Evolutionary conservation across 1,140 invertebrate species (phyloP).

Genomic region (Drosophila albomicans): DNA sequence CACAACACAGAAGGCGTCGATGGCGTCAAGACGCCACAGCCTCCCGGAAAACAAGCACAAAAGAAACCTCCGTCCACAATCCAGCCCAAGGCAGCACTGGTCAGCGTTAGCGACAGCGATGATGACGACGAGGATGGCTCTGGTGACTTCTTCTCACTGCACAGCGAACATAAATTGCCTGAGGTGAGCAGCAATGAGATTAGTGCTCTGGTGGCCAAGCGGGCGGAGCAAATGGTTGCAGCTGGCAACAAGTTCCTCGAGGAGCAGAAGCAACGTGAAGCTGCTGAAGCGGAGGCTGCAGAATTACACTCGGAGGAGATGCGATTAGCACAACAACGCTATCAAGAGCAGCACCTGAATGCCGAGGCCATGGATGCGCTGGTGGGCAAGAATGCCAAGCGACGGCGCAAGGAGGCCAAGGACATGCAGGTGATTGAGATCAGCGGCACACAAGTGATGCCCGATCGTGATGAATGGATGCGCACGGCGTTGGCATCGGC

Average conservation of each 20-base stretch:
- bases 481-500: constrained; percentile 93
- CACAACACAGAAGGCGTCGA: constrained; percentile 77
- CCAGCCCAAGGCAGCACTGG: constrained; percentile 25
- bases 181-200: constrained; percentile 80
- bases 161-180: constrained; percentile 77
- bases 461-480: constrained; percentile 92
- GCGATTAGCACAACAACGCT: constrained; percentile 59
- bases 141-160: constrained; percentile 86
- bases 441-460: constrained; percentile 92
- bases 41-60: constrained; percentile 7
- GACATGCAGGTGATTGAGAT: constrained; percentile 92
- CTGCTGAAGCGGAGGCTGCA: constrained; percentile 27
- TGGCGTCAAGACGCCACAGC: constrained; percentile 21
- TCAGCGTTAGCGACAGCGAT: constrained; percentile 84
- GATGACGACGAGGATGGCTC: constrained; percentile 79
- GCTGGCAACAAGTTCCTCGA: constrained; percentile 62
- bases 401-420: constrained; percentile 85
- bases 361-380: constrained; percentile 75
- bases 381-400: constrained; percentile 78
- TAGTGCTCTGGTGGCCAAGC: constrained; percentile 74
- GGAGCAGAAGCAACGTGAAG: constrained; percentile 34
- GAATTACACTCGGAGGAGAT: constrained; percentile 45
- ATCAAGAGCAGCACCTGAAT: constrained; percentile 62
- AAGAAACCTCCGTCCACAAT: constrained; percentile 13
- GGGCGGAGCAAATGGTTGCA: constrained; percentile 71